Percentiles rank a stretch among this genome's conserved stretches.
Conservation (phyloP, 2,888 invertebrate species). For the Dysmachus trigonus region DNA sequence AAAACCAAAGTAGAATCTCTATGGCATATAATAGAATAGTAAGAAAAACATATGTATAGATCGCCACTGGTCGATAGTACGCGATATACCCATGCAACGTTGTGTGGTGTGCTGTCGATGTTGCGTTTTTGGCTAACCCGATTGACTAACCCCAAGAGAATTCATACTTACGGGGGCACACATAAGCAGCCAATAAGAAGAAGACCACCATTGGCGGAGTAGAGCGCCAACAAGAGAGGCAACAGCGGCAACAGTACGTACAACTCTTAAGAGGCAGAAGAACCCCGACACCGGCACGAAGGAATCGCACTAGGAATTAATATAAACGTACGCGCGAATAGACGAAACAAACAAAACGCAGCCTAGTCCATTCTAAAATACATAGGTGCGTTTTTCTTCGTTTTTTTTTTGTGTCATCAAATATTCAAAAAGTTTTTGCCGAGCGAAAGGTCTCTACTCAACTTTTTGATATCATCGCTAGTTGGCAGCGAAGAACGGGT, state of each 20-base stretch:
- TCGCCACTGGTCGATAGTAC: not conserved
- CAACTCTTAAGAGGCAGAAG: not conserved
- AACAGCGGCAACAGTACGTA: too few relatives aligned
- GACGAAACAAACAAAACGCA: constrained; percentile 9
- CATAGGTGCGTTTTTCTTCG: not conserved
- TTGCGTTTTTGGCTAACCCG: constrained; percentile 12
- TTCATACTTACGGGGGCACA: not conserved
- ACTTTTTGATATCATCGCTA: constrained; percentile 15
- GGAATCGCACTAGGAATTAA: not conserved
- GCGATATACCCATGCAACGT: not conserved
- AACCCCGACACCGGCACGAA: not conserved
- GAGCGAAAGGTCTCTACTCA: constrained; percentile 24
- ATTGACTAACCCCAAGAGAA: not conserved
- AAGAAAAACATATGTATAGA: not conserved
- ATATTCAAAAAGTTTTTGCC: constrained; percentile 21
- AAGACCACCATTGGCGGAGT: not conserved
- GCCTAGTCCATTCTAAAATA: not conserved
- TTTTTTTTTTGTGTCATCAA: not conserved
- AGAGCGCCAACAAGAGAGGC: not conserved
- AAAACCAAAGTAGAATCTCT: not conserved
- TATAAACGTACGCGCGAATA: constrained; percentile 16
- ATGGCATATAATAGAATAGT: not conserved
- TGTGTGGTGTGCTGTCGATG: not conserved
- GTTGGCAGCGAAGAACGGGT: constrained; percentile 50
- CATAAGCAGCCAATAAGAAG: not conserved